A percentile compares a stretch with the other conserved stretches of the same genome.
Evolutionary conservation across 1,140 invertebrate genomes (phyloP).

Genomic region (Bilobella aurantiaca): DNA sequence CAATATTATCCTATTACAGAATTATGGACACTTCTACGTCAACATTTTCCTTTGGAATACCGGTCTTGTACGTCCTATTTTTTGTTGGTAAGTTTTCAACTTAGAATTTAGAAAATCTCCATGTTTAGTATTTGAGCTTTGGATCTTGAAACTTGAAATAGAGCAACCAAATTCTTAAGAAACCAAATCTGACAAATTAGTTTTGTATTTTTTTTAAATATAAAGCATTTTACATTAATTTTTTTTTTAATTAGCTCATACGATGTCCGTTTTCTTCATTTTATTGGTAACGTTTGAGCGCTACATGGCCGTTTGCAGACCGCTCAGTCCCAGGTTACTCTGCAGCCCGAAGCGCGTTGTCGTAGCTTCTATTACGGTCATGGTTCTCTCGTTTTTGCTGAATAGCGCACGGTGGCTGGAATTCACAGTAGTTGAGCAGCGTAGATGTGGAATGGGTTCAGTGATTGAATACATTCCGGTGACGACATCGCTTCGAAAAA

Average conservation of each 20-base stretch:
- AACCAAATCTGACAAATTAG: no score
- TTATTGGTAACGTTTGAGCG: background rate
- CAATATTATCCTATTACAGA: background rate
- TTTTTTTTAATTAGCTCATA: background rate
- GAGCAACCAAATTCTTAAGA: no score
- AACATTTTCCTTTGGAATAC: background rate
- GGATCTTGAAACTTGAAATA: no score
- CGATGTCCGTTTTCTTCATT: background rate
- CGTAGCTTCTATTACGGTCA: background rate
- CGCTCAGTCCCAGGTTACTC: background rate
- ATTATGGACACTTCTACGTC: background rate
- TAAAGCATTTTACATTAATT: background rate
- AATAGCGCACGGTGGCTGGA: background rate
- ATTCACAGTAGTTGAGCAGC: background rate
- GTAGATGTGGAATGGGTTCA: background rate
- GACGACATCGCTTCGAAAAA: background rate
- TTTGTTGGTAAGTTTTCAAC: background rate
- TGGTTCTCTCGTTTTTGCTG: background rate
- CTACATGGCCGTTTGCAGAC: background rate
- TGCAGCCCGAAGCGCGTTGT: background rate
- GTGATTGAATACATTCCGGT: background rate
- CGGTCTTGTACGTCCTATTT: background rate
- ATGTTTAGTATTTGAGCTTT: no score
- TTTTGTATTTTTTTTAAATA: no score
- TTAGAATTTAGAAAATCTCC: no score